Evolutionary conservation across 2,113 vertebrate species (phyloP).

Genomic region (Oreochromis spilurus): DNA sequence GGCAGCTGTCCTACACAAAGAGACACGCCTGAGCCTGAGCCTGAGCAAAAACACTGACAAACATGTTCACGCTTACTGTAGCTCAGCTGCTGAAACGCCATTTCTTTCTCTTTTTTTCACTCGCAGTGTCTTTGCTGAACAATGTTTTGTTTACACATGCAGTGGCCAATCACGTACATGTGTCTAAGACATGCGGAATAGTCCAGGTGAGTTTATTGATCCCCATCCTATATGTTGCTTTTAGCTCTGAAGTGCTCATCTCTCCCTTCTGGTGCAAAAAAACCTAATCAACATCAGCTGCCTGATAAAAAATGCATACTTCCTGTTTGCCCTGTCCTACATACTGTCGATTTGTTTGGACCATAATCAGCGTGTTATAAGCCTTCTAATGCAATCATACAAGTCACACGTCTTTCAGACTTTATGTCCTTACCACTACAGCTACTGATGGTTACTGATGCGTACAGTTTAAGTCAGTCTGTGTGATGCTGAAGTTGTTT

Average conservation of each 20-base stretch:
- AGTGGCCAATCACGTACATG: background rate
- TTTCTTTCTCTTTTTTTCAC: background rate
- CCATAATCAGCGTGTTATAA: background rate
- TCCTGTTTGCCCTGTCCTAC: background rate
- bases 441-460: background rate
- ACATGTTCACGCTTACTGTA: background rate
- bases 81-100: background rate
- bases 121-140: background rate
- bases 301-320: background rate
- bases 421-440: background rate
- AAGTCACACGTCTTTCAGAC: background rate
- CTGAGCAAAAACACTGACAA: background rate
- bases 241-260: background rate
- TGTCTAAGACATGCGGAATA: background rate
- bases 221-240: background rate
- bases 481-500: background rate
- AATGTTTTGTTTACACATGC: background rate
- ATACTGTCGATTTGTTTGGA: background rate
- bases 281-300: background rate
- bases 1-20: constrained; percentile 52
- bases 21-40: constrained; percentile 11
- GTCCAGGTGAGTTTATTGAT: background rate
- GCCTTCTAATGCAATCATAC: background rate
- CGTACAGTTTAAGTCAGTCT: background rate
- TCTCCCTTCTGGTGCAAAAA: background rate